A percentile compares a stretch with the other conserved stretches of the same genome.
phyloP scores from a whole-genome alignment of 1,140 invertebrate species.

The Phortica variegata region DNA sequence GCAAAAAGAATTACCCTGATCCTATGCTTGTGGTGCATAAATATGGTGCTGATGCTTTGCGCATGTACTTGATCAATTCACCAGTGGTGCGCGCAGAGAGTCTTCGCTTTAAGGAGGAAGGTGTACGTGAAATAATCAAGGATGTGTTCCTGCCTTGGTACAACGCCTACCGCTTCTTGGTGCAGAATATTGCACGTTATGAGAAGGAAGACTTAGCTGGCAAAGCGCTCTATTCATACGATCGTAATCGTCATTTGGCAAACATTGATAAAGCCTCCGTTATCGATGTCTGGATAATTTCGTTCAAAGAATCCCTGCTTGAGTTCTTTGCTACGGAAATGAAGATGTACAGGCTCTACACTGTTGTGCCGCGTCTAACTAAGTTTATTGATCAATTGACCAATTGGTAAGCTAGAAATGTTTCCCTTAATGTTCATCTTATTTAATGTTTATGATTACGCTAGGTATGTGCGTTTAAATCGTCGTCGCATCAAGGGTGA shows the following conservation, averaged over 20 bases:
- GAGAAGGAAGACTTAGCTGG: conserved; percentile 67
- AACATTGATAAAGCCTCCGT: conserved; percentile 67
- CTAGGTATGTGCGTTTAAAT: conserved; percentile 90
- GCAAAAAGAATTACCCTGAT: conserved; percentile 99
- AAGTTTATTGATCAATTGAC: conserved; percentile 98
- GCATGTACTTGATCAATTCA: conserved; percentile 96
- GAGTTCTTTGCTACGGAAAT: conserved; percentile 91
- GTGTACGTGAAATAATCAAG: conserved; percentile 93
- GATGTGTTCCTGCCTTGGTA: conserved; percentile 99
- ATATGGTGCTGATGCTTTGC: conserved; percentile 95
- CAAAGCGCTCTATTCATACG: conserved; percentile 62
- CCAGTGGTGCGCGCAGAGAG: conserved; percentile 97
- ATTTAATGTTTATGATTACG: not conserved
- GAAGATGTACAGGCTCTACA: conserved; percentile 91
- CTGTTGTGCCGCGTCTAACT: conserved; percentile 88
- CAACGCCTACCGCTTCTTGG: conserved; percentile 94
- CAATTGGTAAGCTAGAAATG: conserved; percentile 72
- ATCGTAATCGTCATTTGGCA: conserved; percentile 60
- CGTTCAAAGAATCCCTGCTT: conserved; percentile 91
- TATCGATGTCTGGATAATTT: conserved; percentile 98
- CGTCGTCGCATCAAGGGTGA: conserved; percentile 91
- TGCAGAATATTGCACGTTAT: conserved; percentile 88
- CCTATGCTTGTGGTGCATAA: conserved; percentile 88
- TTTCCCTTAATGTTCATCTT: not conserved
- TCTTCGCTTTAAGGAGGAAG: conserved; percentile 95